Percentiles rank a stretch among this genome's conserved stretches.
Conservation (phyloP, 2,797 vertebrate genomes). For the Enteromius trimaculatus region DNA sequence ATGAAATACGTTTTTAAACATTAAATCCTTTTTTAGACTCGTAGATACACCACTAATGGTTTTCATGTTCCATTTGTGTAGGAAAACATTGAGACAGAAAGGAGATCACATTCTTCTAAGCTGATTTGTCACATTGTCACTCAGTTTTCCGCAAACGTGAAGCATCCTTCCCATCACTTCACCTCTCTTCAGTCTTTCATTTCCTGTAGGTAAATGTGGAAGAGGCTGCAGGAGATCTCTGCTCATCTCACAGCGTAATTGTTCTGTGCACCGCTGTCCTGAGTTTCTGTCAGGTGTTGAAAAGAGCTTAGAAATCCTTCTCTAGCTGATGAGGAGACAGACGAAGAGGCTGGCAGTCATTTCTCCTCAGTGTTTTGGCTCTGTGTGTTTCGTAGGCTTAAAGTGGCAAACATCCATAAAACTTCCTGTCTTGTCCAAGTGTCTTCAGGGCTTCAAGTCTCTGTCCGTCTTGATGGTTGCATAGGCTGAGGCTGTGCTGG, state of each 20-base stretch:
- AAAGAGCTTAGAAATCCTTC: conserved; percentile 37
- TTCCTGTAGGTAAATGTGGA: conserved; percentile 7
- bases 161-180: not conserved
- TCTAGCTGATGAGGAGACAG: conserved; percentile 16
- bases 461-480: not conserved
- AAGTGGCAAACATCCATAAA: conserved; percentile 1
- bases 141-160: not conserved
- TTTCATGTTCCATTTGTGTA: not conserved
- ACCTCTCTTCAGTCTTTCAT: not conserved
- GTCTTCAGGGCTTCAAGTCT: not conserved
- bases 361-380: not conserved
- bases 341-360: not conserved
- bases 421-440: not conserved
- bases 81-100: not conserved
- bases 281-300: conserved; percentile 27
- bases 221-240: conserved; percentile 13
- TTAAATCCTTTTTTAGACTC: not conserved
- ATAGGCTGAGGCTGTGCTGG: not conserved
- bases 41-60: not conserved
- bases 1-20: not conserved
- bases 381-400: not conserved
- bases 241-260: conserved; percentile 14
- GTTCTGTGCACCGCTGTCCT: not conserved
- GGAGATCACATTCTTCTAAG: not conserved
- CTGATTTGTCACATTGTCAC: not conserved